Conservation (phyloP, 1,140 invertebrate genomes). For the Saccostrea glomerata region DNA sequence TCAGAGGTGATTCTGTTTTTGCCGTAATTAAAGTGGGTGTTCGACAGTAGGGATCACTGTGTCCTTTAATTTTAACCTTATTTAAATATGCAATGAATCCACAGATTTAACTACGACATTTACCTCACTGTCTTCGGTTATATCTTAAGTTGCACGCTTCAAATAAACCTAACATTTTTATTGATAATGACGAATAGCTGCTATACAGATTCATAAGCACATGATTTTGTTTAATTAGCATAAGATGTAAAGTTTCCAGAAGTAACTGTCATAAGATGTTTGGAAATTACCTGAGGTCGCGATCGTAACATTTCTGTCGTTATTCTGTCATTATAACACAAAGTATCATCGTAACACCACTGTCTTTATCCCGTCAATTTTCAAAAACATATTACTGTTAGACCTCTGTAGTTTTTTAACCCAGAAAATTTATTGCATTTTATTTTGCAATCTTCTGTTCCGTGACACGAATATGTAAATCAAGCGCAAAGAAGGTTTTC, state of each 20-base stretch:
- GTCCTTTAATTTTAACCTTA: neutral
- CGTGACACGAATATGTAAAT: no score
- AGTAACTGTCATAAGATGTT: neutral
- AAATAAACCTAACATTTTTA: neutral
- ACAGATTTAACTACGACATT: neutral
- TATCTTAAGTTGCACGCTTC: neutral
- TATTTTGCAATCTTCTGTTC: no score
- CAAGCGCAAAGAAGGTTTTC: no score
- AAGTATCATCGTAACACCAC: no score
- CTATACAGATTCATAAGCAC: neutral
- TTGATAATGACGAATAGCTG: conserved; percentile 11
- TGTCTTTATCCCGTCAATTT: no score
- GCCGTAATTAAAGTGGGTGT: neutral
- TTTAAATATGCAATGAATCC: neutral
- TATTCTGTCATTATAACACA: neutral
- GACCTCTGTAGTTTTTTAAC: no score
- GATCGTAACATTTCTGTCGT: neutral
- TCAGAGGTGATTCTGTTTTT: neutral
- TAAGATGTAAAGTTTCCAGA: conserved; percentile 12
- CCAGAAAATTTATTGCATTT: no score
- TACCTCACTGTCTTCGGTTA: neutral
- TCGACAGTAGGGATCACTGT: neutral
- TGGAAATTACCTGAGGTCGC: neutral
- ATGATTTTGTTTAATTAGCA: neutral
- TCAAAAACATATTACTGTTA: no score